These are phyloP conservation scores for Ectemnius continuus DNA, from an alignment of 2,888 invertebrate genomes.

Conservation along the genomic window DNA sequence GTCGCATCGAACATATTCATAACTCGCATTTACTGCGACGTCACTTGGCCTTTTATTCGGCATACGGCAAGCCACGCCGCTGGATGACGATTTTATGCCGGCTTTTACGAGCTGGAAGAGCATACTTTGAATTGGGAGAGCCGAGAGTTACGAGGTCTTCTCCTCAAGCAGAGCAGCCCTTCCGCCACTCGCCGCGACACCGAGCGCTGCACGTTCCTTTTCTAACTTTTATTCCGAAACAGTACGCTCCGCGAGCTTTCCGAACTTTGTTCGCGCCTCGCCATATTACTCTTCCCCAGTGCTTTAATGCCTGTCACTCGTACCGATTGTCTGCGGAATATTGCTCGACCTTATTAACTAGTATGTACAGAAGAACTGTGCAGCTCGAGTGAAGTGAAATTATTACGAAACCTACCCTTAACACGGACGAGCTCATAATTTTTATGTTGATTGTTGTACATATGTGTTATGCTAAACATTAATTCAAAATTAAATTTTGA, in stretches of 20 bases:
- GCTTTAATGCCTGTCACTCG: slow-evolving; percentile 42
- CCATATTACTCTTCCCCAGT: slow-evolving; percentile 40
- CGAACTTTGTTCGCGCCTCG: slow-evolving; percentile 51
- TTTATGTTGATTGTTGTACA: too few relatives aligned
- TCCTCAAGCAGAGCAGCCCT: slow-evolving; percentile 35
- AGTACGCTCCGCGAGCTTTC: slow-evolving; percentile 11
- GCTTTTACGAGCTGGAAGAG: slow-evolving; percentile 71
- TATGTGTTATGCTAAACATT: too few relatives aligned
- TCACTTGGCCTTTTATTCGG: slow-evolving; percentile 67
- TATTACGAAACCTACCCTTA: too few relatives aligned
- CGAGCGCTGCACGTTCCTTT: slow-evolving; percentile 37
- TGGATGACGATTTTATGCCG: slow-evolving; percentile 72
- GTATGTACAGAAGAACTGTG: too few relatives aligned
- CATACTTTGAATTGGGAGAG: slow-evolving; percentile 70
- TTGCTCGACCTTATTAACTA: background rate
- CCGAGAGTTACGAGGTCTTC: slow-evolving; percentile 52
- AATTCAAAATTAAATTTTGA: too few relatives aligned
- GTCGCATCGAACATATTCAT: slow-evolving; percentile 73
- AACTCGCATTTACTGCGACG: slow-evolving; percentile 68
- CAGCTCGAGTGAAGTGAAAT: too few relatives aligned
- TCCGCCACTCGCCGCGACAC: slow-evolving; percentile 30
- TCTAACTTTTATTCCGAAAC: slow-evolving; percentile 54
- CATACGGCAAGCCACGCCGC: slow-evolving; percentile 59
- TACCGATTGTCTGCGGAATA: background rate
- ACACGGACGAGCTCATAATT: too few relatives aligned